Conservation (phyloP, 2,797 vertebrate genomes). For the Catharus ustulatus region DNA sequence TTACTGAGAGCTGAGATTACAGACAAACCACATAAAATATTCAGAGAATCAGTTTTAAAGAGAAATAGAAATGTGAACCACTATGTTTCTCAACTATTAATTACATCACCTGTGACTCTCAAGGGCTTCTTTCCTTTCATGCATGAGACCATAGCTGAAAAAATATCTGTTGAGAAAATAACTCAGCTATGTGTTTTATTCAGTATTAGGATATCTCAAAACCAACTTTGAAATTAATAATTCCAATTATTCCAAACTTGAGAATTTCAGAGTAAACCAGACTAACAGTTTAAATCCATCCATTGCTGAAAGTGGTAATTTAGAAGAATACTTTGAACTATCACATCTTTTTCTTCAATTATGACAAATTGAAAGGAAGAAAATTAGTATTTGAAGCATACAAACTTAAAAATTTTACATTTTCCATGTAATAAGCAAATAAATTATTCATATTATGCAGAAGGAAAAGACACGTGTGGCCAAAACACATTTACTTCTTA, state of each 20-base stretch:
- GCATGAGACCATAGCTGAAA: neutral
- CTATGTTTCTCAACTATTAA: constrained; percentile 4
- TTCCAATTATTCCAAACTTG: neutral
- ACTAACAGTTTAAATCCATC: neutral
- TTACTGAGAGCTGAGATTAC: constrained; percentile 1
- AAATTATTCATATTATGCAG: neutral
- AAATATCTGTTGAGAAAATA: neutral
- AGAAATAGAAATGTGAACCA: neutral
- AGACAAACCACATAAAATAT: constrained; percentile 12
- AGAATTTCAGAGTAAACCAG: neutral
- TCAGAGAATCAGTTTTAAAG: constrained; percentile 12
- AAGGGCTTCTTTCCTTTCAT: neutral
- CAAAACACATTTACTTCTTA: neutral
- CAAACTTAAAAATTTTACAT: neutral
- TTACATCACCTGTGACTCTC: neutral
- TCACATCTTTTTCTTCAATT: neutral
- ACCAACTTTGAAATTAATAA: neutral
- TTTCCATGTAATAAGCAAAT: neutral
- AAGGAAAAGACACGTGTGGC: neutral
- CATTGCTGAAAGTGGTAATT: neutral
- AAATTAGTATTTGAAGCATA: neutral
- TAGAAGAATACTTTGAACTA: neutral
- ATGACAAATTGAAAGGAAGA: neutral
- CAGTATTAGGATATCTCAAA: neutral
- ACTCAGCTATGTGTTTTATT: neutral